Base-by-base conservation (phyloP, 2,797 vertebrate genomes). In the Tangara arthus region DNA sequence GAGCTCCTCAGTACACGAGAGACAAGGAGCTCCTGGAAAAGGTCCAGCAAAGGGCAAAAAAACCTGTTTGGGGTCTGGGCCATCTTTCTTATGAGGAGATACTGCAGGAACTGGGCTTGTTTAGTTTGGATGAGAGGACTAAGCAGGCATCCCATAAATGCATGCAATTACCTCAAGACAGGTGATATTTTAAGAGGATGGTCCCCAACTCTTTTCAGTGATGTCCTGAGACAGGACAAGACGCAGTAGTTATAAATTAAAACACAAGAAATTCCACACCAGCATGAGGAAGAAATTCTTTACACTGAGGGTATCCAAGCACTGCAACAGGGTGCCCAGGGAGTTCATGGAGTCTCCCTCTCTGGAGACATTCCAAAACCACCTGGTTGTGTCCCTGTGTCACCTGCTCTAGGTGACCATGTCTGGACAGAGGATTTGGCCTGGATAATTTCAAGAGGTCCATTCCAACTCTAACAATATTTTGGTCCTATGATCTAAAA, bases 211-310 rank as follows among this genome's bases (percentile, higher is more conserved):
- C 15, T 50, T 64, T 56, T 56, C 12, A 9, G 27, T 20, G 11
- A 15, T 37, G 23, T 3, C 6, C 23, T 37, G 37, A 0, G 0
- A 28, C 10, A n/a, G 50, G 10, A 27, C 1, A 0, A 65, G 44
- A 16, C 24, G 23, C 28, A 57, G 10, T 3, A 6, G 4, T 21
- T n/a, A 24, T 28, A 42, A 72, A 50, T 9, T 24, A 10, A 46
- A 72, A 15, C 19, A 50, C 9, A 57, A 19, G 12, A 42, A 50
- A 2, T 37, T 59, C 6, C 20, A 30, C 14, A 57, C 12, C 9
- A 30, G 3, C 8, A 12, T 8, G 8, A 80, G 4, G 15, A 80
- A 50, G 14, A 72, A 44, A 24, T 26, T 39, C 6, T 52, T 39
- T 59, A 39, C 6, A 10, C 12, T 44, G 28, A 65, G 17, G 11